phyloP scores from a whole-genome alignment of 1,140 invertebrate species.

The Oryzaephilus surinamensis region DNA sequence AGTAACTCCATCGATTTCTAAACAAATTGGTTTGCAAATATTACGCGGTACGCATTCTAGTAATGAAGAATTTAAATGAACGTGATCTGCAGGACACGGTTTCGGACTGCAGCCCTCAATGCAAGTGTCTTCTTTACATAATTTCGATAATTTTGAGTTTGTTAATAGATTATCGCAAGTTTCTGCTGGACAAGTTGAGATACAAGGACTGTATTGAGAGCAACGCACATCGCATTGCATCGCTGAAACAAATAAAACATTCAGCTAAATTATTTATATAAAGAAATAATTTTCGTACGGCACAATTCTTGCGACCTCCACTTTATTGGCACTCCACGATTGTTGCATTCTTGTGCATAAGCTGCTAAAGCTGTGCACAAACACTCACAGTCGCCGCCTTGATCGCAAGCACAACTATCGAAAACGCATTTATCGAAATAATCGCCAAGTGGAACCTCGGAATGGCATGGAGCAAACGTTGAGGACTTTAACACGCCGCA shows the following conservation, averaged over 20 bases:
- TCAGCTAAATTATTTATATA: neutral
- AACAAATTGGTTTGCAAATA: slow-evolving; percentile 59
- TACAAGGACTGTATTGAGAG: slow-evolving; percentile 66
- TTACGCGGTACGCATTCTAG: slow-evolving; percentile 61
- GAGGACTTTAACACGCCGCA: slow-evolving; percentile 64
- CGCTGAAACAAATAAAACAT: slow-evolving; percentile 42
- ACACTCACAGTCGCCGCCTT: slow-evolving; percentile 82
- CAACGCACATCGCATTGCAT: slow-evolving; percentile 78
- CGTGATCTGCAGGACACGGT: slow-evolving; percentile 55
- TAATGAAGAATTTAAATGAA: slow-evolving; percentile 58
- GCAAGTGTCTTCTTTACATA: slow-evolving; percentile 63
- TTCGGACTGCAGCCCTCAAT: slow-evolving; percentile 68
- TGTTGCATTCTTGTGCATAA: slow-evolving; percentile 73
- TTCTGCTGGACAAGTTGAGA: slow-evolving; percentile 66
- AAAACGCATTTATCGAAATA: slow-evolving; percentile 62
- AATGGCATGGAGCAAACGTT: slow-evolving; percentile 66
- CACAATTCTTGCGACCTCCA: slow-evolving; percentile 76
- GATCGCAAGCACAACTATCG: slow-evolving; percentile 79
- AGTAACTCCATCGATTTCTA: slow-evolving; percentile 50
- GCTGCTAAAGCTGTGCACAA: slow-evolving; percentile 77
- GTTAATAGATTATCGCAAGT: slow-evolving; percentile 73
- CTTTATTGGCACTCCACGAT: slow-evolving; percentile 56
- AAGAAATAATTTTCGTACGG: slow-evolving; percentile 45
- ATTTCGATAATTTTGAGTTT: slow-evolving; percentile 42
- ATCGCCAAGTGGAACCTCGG: slow-evolving; percentile 59